Evolutionary conservation across 1,140 invertebrate species (phyloP), one percentile per base, ranked within the genome.

Genomic region (Papilio polyxenes): DNA sequence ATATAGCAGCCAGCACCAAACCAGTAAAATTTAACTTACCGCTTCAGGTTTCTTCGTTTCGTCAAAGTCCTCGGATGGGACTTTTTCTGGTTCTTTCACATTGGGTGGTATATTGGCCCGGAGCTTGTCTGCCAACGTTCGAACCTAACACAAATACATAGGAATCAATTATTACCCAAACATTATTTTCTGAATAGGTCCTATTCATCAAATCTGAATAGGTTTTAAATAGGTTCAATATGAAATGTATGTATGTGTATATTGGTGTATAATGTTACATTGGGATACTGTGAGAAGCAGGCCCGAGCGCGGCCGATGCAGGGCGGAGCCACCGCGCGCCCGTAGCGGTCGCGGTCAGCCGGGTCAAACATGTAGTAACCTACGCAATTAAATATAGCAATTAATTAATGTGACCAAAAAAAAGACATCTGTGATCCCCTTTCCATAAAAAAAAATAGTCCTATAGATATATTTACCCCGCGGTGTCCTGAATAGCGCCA

Each of bases 341-440:
- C 92, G 79, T 92, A 92, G 7, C 92, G 87, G 75, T 94, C 92
- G 1, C 92, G 83, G 75, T 94, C 92, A 11, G 85, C 89, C 11
- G 92, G 86, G 80, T 94, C 92, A 82, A 94, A 94, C 92, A 94
- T 92, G 84, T 93, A 94, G 85, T 86, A 92, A 11, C 92, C 92
- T 92, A 78, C 7, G 23, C 15, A 74, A 74, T 53, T 40, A 74
- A 15, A 17, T 56, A 53, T 65, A 44, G 4, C 40, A 44, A 44
- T 6, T 44, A 44, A 44, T 44, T 44, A 44, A 44, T 44, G 4
- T 7, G 7, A 44, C 40, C 40, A 44, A 44, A 44, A 44, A 44
- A 4, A 44, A 44, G 40, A 44, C 23, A 31, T 31, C 40, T 44
- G 3, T 44, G 40, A 44, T 7, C 40, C 4, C 40, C 40, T 44